Evolutionary conservation across 2,888 invertebrate genomes (phyloP), one percentile per base, ranked within the genome.

Genomic region (Clanis bilineata): DNA sequence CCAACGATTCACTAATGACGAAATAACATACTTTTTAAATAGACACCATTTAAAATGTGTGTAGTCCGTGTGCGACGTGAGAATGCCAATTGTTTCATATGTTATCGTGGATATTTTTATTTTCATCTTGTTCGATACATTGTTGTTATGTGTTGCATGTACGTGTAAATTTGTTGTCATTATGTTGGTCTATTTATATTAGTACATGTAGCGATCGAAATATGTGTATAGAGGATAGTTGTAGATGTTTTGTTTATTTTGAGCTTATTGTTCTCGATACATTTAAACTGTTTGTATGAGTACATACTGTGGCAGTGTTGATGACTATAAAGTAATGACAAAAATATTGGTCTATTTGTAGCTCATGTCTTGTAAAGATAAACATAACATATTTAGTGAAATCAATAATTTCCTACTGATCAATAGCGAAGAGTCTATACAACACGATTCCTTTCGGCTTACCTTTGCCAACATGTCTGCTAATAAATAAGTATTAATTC

Each of bases 71-170:
- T 51, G 51, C 18, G 25, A 22, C 39, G 28, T 51, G 23, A 18
- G 36, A 57, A 57, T 57, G 66, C 61, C 36, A 58, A 62, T 58
- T 60, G 56, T 45, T 43, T 54, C 41, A 41, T 58, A 56, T 60
- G 12, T 10, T 36, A 60, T 64, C 60, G 41, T 57, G 57, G 57
- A 62, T 58, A 59, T 60, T 61, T 62, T 56, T 61, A 44, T 61
- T 60, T 41, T 67, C 18, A 51, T 45, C 56, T 64, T 62, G 66
- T 59, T 67, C 61, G 59, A 55, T 59, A 64, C 67, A 66, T 77
- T 75, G 71, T 73, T 76, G 76, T 72, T 83, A 71, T 72, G 76
- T 85, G 82, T 83, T 85, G 86, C 86, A 86, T 86, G 86, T 81
- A 71, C 62, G 59, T 61, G 74, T 75, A 65, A 18, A 18, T 51